phyloP scores from a whole-genome alignment of 2,113 vertebrate genomes.

The Peromyscus leucopus region DNA sequence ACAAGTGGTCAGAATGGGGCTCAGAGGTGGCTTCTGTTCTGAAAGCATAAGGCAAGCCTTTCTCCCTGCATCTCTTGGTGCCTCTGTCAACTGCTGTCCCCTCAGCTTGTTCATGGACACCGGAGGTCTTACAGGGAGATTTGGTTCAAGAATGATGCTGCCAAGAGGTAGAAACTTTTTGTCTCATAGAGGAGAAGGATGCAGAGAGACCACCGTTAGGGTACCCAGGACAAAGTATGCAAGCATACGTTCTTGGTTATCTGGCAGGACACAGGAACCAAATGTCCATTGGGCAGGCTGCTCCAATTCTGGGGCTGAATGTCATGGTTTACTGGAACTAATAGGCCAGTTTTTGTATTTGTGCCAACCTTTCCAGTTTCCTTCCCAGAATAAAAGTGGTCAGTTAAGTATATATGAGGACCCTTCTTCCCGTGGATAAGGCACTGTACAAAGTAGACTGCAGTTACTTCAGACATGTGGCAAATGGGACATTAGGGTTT shows the following conservation, averaged over 20 bases:
- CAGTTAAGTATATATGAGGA: slow-evolving; percentile 8
- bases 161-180: neutral
- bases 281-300: neutral
- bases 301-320: neutral
- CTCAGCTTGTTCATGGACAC: neutral
- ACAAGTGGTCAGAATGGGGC: neutral
- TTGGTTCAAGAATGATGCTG: neutral
- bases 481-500: neutral
- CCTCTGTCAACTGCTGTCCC: neutral
- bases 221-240: neutral
- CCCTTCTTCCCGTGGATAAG: neutral
- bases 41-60: neutral
- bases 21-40: neutral
- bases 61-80: neutral
- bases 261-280: neutral
- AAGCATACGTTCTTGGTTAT: neutral
- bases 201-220: neutral
- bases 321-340: neutral
- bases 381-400: neutral
- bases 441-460: neutral
- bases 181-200: neutral
- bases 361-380: neutral
- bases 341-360: neutral
- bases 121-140: neutral
- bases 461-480: neutral